Conservation (phyloP, 2,797 vertebrate genomes). For the Sebastes dallii region DNA sequence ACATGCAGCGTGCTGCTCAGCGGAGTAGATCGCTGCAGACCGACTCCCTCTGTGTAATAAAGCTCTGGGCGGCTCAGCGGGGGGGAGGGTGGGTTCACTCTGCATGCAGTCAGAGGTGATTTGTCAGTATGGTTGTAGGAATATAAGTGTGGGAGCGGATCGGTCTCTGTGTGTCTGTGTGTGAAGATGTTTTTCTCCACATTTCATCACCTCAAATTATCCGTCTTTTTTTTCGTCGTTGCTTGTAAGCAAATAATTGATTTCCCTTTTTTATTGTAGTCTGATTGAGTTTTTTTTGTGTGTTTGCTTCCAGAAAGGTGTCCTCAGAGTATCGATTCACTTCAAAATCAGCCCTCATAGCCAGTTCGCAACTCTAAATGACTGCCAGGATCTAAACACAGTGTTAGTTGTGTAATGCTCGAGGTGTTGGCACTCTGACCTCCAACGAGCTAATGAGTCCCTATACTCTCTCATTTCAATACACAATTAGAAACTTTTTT, state of each 20-base stretch:
- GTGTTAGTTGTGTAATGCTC: background rate
- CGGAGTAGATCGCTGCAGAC: constrained; percentile 35
- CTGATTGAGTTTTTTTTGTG: constrained; percentile 16
- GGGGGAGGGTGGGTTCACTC: background rate
- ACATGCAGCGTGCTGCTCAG: constrained; percentile 40
- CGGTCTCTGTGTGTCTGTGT: constrained; percentile 18
- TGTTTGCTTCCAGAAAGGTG: constrained; percentile 6
- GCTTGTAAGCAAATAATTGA: constrained; percentile 42
- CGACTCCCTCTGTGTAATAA: constrained; percentile 51
- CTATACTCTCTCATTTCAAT: background rate
- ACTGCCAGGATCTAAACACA: background rate
- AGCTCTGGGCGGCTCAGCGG: constrained; percentile 41
- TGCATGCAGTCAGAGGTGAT: constrained; percentile 67
- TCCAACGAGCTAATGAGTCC: constrained; percentile 6
- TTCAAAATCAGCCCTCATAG: background rate
- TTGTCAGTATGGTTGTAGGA: constrained; percentile 53
- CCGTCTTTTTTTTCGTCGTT: background rate
- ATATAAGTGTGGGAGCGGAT: constrained; percentile 52
- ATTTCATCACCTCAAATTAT: constrained; percentile 64
- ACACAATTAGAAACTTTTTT: constrained; percentile 12
- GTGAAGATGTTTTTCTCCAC: constrained; percentile 43
- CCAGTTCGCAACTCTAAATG: constrained; percentile 3
- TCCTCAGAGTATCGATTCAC: background rate
- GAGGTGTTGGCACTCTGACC: background rate
- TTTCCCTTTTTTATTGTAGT: constrained; percentile 33